Conservation (phyloP, 2,797 vertebrate genomes). For the Psittacula echo region DNA sequence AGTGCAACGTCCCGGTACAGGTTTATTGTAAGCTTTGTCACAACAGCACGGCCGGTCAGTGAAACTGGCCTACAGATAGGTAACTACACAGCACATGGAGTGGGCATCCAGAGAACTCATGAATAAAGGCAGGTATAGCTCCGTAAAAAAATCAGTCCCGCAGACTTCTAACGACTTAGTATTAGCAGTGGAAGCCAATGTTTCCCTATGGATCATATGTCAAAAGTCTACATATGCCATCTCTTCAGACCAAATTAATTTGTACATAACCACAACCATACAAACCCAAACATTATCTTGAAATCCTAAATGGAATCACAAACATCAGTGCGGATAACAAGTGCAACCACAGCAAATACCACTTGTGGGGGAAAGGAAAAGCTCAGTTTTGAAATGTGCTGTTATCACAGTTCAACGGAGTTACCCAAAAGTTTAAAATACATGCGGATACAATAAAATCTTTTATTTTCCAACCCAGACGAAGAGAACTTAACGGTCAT, state of each 20-base stretch:
- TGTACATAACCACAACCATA: not conserved
- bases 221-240: not conserved
- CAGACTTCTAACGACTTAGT: not conserved
- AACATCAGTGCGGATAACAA: not conserved
- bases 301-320: not conserved
- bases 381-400: not conserved
- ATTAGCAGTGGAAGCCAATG: not conserved
- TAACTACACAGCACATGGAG: slow-evolving; percentile 43
- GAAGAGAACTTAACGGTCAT: slow-evolving; percentile 13
- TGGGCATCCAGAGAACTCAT: slow-evolving; percentile 55
- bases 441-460: slow-evolving; percentile 64
- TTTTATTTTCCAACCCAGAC: slow-evolving; percentile 40
- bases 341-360: not conserved
- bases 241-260: not conserved
- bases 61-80: slow-evolving; percentile 66
- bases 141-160: slow-evolving; percentile 49
- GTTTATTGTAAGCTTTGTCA: slow-evolving; percentile 73
- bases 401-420: slow-evolving; percentile 6
- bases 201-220: not conserved
- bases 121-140: slow-evolving; percentile 62
- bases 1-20: slow-evolving; percentile 60
- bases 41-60: slow-evolving; percentile 59
- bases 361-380: not conserved
- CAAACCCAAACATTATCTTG: slow-evolving; percentile 16
- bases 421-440: slow-evolving; percentile 55